Base-by-base conservation (phyloP, 23 tunicate species). In the Clavelina lepadiformis region DNA sequence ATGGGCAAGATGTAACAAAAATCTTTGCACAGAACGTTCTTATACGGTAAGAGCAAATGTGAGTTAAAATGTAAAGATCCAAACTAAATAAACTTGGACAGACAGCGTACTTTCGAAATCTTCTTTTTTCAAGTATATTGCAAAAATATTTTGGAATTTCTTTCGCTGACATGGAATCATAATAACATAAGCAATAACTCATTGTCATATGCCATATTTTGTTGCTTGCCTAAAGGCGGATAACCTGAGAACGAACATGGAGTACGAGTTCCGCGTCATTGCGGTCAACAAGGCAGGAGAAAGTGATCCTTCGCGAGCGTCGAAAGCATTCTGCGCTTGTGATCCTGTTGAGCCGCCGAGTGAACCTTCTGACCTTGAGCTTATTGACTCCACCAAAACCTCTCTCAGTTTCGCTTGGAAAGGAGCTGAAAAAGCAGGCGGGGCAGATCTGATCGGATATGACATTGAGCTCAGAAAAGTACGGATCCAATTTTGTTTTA, bases 241-340 rank as follows among this genome's bases (percentile, higher is more conserved):
- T 18, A 72, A 66, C 24, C 77, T 88, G 7, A 76, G 77, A 28
- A 38, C 55, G 2, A 82, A 80, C 56, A 59, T 71, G 51, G 96
- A 88, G 36, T 88, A 88, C 67, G 96, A 88, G 52, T 88, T 88
- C 67, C 96, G 96, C 5, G 87, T 88, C n/a, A 61, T 80, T 26
- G 96, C 96, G 1, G 96, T 79, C 4, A 88, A 88, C 37, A 67
- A 73, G 0, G 96, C 88, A 11, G 96, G 96, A 1, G 96, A 88
- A 32, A 69, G 88, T 30, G 78, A 82, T 33, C 97, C 97, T 2
- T 69, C 81, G 19, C 70, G 75, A 0, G 67, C 97, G 21, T 89
- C 97, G 35, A 45, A 63, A 31, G 59, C 89, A 3, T 58, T 81
- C 50, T 33, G 69, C 5, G 83, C 97, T 28, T 33, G 59, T 2